Base-by-base conservation (phyloP, 2,888 invertebrate species). In the Amiota communis region DNA sequence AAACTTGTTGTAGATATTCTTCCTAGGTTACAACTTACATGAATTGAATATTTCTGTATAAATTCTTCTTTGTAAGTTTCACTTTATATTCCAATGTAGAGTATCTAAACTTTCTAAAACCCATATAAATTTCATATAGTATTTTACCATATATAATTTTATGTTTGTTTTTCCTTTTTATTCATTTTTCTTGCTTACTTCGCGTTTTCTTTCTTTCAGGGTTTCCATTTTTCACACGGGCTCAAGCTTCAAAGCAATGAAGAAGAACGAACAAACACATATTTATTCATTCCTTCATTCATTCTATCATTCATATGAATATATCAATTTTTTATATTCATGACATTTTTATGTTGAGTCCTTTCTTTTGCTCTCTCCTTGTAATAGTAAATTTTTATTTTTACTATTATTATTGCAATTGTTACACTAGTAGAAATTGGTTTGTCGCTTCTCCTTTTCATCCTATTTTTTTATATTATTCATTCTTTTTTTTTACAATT, bases 81-180 rank as follows among this genome's bases (percentile, higher is more conserved):
- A 36, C 6, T 36, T 36, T 36, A 36, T 36, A 4, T 36, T 36
- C 36, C 36, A 36, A 6, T 36, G 36, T 36, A 36, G 36, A 6
- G 36, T 36, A 36, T 36, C 36, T 6, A 36, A 36, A 36, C 36
- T 6, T 36, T 36, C 4, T 0, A 6, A 36, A 36, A 36, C 36
- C 36, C 6, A 36, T 6, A 36, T 36, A 36, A 36, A 36, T 36
- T 36, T 36, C 36, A 36, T 36, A 36, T 0, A 36, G 36, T 36
- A 36, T 36, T 36, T 36, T 36, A n/a, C n/a, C n/a, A n/a, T 36
- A 36, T 36, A 4, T 36, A 36, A 2, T 36, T 59, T 78, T n/a
- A n/a, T n/a, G n/a, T n/a, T 76, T 76, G 72, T 12, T 76, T 74
- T 10, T 74, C 23, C 71, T 72, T 77, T 78, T 74, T 76, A 76